These are phyloP conservation scores for Oegoconia quadripuncta DNA, from an alignment of 2,888 invertebrate genomes.

Conservation along the genomic window DNA sequence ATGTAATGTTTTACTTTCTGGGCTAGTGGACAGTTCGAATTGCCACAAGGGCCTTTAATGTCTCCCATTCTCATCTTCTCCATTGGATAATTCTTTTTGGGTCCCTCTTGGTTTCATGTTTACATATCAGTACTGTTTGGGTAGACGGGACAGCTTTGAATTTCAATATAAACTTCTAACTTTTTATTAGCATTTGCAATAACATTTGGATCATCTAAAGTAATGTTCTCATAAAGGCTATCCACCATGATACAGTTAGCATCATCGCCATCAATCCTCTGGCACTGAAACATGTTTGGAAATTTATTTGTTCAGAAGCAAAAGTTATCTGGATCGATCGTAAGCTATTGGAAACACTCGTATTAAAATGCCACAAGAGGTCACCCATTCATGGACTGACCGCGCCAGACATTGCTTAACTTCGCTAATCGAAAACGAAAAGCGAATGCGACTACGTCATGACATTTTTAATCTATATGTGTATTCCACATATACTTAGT, in stretches of 20 bases:
- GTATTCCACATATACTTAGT: no score
- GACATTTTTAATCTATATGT: no score
- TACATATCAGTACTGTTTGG: constrained; percentile 33
- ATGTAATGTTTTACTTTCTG: constrained; percentile 65
- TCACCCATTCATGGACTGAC: no score
- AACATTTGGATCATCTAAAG: constrained; percentile 62
- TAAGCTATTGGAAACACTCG: constrained; percentile 65
- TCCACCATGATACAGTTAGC: constrained; percentile 68
- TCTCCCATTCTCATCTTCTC: constrained; percentile 70
- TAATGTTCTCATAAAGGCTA: constrained; percentile 62
- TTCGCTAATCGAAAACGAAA: no score
- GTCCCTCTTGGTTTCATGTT: constrained; percentile 24
- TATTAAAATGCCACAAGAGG: no score
- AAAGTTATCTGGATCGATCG: constrained; percentile 60
- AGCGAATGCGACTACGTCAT: no score
- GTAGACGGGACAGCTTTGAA: constrained; percentile 51
- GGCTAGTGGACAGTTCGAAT: constrained; percentile 60
- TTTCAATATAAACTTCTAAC: constrained; percentile 63
- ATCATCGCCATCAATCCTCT: constrained; percentile 59
- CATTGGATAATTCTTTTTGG: constrained; percentile 47
- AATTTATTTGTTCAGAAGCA: constrained; percentile 67
- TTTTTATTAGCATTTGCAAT: constrained; percentile 40
- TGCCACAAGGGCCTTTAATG: constrained; percentile 68
- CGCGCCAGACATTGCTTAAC: no score
- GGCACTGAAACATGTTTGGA: constrained; percentile 66